Base-by-base conservation (phyloP, 2,113 vertebrate species). In the Myotis yumanensis region DNA sequence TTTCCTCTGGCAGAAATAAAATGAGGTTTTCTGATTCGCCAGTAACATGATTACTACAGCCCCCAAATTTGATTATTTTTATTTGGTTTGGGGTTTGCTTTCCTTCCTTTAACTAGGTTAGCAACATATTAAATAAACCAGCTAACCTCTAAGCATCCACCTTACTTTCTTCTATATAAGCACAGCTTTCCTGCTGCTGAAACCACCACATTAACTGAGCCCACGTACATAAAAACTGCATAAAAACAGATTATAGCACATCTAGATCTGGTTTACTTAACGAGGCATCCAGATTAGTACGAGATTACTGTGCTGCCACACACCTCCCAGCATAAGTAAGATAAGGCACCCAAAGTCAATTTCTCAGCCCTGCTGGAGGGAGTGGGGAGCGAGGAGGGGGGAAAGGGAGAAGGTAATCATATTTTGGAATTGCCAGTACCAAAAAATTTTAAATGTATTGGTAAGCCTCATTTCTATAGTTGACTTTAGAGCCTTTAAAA, bases 401-500 rank as follows among this genome's bases (percentile, higher is more conserved):
- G 2, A 40, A 40, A 18, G 23, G 14, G 2, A 15, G 7, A 16
- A 7, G 7, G 15, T 62, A 40, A 30, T 59, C 68, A 37, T 25
- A 22, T 57, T 88, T 86, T 77, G 22, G n/a, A 92, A 89, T 11
- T 79, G 59, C 28, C 17, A 62, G 35, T 71, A 30, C 15, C 69
- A 30, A 54, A 62, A 73, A 64, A 48, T n/a, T 1, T 10, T 46
- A 69, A 51, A 86, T 3, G 3, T 52, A 17, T 15, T 72, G 37
- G 37, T 30, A 89, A 84, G 83, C 28, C 37, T 82, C 9, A 76
- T 79, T 83, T 96, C 83, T 59, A n/a, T 11, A 40, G 35, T 52
- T 94, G 51, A 89, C 30, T 92, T 92, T 35, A 69, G 80, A 35
- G 51, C 25, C 77, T 86, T 94, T 84, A 46, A 94, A 95, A 92